Evolutionary conservation across 2,888 invertebrate genomes (phyloP).

Genomic region (Meloe dianella): DNA sequence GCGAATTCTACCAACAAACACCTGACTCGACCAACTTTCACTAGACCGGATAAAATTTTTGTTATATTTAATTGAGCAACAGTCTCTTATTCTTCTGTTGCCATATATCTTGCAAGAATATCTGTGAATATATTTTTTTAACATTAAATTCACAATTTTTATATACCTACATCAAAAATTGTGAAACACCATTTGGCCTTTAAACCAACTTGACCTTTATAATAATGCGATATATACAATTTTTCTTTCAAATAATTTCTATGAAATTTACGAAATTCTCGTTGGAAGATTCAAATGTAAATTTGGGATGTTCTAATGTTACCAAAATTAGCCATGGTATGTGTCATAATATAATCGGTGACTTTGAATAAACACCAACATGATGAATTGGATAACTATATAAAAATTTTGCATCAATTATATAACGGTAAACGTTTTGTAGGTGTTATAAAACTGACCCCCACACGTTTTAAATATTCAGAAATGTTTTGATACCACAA

Average conservation of each 20-base stretch:
- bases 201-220: conserved; percentile 1
- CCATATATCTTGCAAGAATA: not conserved
- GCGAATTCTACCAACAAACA: not conserved
- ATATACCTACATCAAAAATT: not conserved
- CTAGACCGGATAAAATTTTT: conserved; percentile 1
- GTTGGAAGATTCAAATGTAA: no score
- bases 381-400: conserved; percentile 1
- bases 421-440: conserved; percentile 13
- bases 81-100: not conserved
- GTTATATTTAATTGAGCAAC: conserved; percentile 13
- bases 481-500: not conserved
- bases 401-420: conserved; percentile 8
- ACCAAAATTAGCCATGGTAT: conserved; percentile 7
- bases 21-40: conserved; percentile 13
- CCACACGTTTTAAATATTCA: conserved; percentile 15
- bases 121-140: not conserved
- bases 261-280: no score
- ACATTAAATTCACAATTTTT: conserved; percentile 4
- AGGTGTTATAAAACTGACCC: conserved; percentile 9
- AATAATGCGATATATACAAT: not conserved
- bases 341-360: not conserved
- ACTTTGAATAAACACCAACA: not conserved
- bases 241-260: not conserved
- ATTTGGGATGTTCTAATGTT: not conserved
- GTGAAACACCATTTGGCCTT: not conserved